A percentile compares a stretch with the other conserved stretches of the same genome.
Conservation (phyloP, 2,888 invertebrate species). For the Drosophila ochracea region DNA sequence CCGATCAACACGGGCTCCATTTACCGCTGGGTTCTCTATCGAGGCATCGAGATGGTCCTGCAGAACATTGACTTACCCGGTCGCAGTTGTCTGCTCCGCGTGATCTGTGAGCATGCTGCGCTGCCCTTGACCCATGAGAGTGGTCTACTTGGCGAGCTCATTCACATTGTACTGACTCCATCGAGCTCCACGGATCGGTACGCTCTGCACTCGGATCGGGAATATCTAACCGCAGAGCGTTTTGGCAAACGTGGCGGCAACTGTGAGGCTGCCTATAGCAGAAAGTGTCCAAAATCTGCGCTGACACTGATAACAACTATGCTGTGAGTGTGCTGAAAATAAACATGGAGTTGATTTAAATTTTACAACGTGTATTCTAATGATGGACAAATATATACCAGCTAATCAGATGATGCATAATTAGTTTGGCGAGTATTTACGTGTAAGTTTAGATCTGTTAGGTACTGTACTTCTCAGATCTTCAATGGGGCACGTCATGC, state of each 20-base stretch:
- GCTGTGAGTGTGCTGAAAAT: conserved; percentile 34
- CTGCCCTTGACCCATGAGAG: conserved; percentile 89
- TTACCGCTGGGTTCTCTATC: conserved; percentile 83
- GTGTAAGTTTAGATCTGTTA: not conserved
- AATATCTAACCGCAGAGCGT: conserved; percentile 90
- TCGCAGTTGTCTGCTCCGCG: conserved; percentile 89
- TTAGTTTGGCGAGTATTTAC: not conserved
- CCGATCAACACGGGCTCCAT: conserved; percentile 47
- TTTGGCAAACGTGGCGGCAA: conserved; percentile 86
- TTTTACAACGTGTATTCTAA: not conserved
- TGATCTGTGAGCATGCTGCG: conserved; percentile 91
- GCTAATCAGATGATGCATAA: not conserved
- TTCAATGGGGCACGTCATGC: conserved; percentile 1
- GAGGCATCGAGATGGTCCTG: conserved; percentile 77
- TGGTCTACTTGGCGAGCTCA: conserved; percentile 90
- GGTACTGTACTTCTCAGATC: not conserved
- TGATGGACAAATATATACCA: not conserved
- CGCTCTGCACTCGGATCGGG: conserved; percentile 88
- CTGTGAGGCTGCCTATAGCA: conserved; percentile 70
- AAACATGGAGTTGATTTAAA: not conserved
- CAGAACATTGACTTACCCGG: conserved; percentile 88
- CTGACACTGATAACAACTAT: conserved; percentile 72
- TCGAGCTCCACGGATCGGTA: conserved; percentile 89
- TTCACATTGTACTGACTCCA: conserved; percentile 92
- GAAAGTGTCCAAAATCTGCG: conserved; percentile 73